Conservation (phyloP, 2,113 vertebrate species). For the Aythya baeri region DNA sequence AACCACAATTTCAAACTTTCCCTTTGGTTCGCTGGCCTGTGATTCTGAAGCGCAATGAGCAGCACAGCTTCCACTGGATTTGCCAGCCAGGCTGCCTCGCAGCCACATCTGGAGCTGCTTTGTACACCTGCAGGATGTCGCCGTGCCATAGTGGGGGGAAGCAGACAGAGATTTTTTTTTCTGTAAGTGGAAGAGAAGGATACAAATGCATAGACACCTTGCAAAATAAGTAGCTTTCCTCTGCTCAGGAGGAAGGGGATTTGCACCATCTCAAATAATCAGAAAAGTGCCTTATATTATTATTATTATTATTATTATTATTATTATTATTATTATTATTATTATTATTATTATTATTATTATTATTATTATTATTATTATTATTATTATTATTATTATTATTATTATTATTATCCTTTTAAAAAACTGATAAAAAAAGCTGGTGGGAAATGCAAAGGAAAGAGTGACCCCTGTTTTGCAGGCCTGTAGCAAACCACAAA, state of each 20-base stretch:
- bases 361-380: not conserved
- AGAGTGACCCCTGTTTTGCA: not conserved
- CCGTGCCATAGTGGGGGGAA: not conserved
- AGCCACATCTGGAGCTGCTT: not conserved
- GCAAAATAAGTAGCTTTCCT: not conserved
- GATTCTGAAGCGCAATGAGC: not conserved
- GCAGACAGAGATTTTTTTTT: accelerated
- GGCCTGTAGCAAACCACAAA: not conserved
- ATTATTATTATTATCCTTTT: not conserved
- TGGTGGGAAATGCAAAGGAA: not conserved
- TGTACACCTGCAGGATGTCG: not conserved
- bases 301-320: not conserved
- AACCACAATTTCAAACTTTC: not conserved
- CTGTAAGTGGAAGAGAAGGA: not conserved
- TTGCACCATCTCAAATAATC: not conserved
- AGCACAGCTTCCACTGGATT: not conserved
- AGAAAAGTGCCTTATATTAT: not conserved
- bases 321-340: not conserved
- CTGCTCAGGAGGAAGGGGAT: not conserved
- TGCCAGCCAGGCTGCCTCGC: not conserved
- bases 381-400: not conserved
- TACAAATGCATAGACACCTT: accelerated
- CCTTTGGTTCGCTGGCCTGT: not conserved
- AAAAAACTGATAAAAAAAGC: not conserved
- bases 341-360: not conserved